A percentile compares a stretch with the other conserved stretches of the same genome.
Evolutionary conservation across 2,888 invertebrate species (phyloP).

Genomic region (Ptychoptera albimana): DNA sequence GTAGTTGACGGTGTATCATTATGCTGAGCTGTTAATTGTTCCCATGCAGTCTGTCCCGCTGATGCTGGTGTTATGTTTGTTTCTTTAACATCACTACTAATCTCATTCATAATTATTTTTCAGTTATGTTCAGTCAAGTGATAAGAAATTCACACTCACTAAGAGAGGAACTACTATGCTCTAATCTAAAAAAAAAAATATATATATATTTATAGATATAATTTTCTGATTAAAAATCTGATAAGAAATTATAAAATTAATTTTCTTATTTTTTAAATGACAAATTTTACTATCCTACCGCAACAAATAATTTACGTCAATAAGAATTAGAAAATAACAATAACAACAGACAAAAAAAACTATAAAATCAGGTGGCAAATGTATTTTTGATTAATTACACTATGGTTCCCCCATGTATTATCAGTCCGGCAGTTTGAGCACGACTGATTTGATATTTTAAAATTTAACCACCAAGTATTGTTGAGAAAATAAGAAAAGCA

Average conservation of each 20-base stretch:
- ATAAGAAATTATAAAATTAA: too few species aligned
- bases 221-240: too few species aligned
- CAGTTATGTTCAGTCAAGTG: not conserved
- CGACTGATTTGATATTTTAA: not conserved
- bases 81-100: conserved; percentile 16
- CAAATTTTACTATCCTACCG: too few species aligned
- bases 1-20: conserved; percentile 17
- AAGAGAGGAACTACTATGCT: not conserved
- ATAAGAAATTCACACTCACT: not conserved
- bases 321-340: too few species aligned
- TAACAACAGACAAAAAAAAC: too few species aligned
- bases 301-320: too few species aligned
- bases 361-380: not conserved
- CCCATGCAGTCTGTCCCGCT: conserved; percentile 25
- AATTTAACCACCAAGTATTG: not conserved
- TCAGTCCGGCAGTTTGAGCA: not conserved
- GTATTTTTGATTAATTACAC: too few species aligned
- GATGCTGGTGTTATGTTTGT: conserved; percentile 12
- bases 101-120: conserved; percentile 17
- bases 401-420: too few species aligned
- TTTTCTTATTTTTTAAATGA: too few species aligned
- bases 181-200: not conserved
- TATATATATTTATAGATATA: not conserved
- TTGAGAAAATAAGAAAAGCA: not conserved
- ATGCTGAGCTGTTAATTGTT: conserved; percentile 25